Base-by-base conservation (phyloP, 2,113 vertebrate species). In the Cheirogaleus medius region DNA sequence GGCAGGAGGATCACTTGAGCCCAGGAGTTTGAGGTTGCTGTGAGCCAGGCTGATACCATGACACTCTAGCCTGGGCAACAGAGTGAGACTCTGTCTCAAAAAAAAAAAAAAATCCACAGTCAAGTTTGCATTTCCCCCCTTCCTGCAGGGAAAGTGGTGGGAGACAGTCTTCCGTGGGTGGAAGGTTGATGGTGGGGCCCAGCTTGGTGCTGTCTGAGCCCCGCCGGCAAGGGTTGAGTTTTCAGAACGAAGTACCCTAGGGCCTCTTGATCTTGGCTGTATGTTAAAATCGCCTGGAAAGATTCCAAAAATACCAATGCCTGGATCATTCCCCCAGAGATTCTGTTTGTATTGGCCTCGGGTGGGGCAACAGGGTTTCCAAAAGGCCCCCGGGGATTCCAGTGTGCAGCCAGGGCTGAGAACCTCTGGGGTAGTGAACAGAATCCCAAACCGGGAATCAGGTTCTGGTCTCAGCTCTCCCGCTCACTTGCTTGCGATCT, bases 161-260 rank as follows among this genome's bases (percentile, higher is more conserved):
- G 21, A 23, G 7, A 54, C 25, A 7, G 81, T 87, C 14, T 20
- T 52, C 37, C 3, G 11, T 9, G 18, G 54, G 1, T 3, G 23
- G 49, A 11, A 60, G 10, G 27, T 14, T 34, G 37, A 44, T 0
- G 0, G 2, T 8, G 27, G 44, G 5, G 17, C 17, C 27, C n/a
- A 20, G 12, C 20, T 68, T 0, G 3, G 14, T 74, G 17, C n/a
- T 42, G 39, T 58, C 39, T 15, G 54, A 60, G 37, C 37, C 52
- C 44, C 20, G 1, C 4, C 0, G 37, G 39, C 5, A 1, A 6
- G 20, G 32, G 58, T 3, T 11, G 27, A 76, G 27, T 32, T 60
- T 44, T 58, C 56, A 34, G 54, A 60, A 21, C 17, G 0, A 8
- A n/a, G 39, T 23, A 21, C 44, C 60, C 18, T 39, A 29, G 20